phyloP scores from a whole-genome alignment of 2,888 invertebrate genomes.

The Alentia gelatinosa region DNA sequence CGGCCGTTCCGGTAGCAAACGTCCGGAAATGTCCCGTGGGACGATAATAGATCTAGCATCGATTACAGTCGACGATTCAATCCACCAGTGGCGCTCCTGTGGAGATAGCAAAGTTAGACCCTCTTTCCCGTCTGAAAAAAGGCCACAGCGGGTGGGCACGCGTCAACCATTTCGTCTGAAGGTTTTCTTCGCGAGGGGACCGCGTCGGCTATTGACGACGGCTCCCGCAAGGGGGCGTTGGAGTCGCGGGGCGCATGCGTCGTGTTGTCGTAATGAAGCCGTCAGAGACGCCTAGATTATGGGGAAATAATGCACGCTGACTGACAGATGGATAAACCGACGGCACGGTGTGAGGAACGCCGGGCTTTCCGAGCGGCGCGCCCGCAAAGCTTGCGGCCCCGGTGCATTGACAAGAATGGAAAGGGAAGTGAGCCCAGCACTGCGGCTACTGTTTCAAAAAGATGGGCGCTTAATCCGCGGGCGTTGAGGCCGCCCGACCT shows the following conservation, averaged over 20 bases:
- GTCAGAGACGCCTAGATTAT: conserved; percentile 42
- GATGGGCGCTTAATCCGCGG: conserved; percentile 28
- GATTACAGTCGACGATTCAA: not conserved
- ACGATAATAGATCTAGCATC: not conserved
- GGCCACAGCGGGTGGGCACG: too few relatives aligned
- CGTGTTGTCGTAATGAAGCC: conserved; percentile 33
- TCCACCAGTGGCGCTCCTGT: not conserved
- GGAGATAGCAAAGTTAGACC: not conserved
- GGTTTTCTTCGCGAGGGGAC: not conserved
- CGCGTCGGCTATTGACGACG: not conserved
- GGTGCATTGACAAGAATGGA: conserved; percentile 43
- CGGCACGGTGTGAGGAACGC: not conserved
- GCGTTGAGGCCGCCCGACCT: not conserved
- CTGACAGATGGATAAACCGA: conserved; percentile 11
- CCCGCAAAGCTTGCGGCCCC: not conserved
- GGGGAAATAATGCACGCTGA: conserved; percentile 38
- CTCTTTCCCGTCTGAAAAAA: not conserved
- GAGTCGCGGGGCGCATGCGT: not conserved
- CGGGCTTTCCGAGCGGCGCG: not conserved
- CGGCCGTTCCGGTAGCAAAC: not conserved
- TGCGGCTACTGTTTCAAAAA: conserved; percentile 24
- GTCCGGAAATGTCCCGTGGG: not conserved
- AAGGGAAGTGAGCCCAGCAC: conserved; percentile 16
- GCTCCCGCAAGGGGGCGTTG: not conserved
- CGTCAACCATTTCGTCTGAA: not conserved